Evolutionary conservation across 2,797 vertebrate species (phyloP).

Genomic region (Sebastes steindachneri): DNA sequence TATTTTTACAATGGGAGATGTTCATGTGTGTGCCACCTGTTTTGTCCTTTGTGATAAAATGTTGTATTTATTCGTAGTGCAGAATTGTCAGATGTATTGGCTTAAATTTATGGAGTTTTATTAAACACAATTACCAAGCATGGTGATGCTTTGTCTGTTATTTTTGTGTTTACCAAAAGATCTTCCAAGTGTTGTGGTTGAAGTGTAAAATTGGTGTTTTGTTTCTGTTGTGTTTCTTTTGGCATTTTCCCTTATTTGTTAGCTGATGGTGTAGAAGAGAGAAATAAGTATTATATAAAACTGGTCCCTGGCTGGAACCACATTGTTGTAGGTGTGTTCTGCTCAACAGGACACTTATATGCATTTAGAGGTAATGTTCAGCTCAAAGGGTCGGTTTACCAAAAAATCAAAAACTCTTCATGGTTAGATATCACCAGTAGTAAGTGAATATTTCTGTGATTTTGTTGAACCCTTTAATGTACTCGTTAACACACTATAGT

Average conservation of each 20-base stretch:
- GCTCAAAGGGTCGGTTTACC: neutral
- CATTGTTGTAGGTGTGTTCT: neutral
- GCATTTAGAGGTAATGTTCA: neutral
- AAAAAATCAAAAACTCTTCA: neutral
- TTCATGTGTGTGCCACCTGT: slow-evolving; percentile 53
- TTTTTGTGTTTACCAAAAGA: neutral
- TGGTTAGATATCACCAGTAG: neutral
- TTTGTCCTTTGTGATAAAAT: slow-evolving; percentile 70
- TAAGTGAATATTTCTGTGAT: neutral
- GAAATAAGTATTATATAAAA: neutral
- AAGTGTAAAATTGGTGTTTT: neutral
- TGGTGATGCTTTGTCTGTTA: neutral
- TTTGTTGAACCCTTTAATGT: neutral
- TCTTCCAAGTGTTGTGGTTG: neutral
- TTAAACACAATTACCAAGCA: slow-evolving; percentile 69
- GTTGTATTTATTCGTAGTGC: slow-evolving; percentile 81
- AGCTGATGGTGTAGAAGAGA: neutral
- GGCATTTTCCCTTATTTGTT: neutral
- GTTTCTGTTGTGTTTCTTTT: neutral
- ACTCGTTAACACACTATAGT: neutral
- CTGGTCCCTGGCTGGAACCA: neutral
- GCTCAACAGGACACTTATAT: neutral
- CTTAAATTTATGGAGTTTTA: slow-evolving; percentile 71
- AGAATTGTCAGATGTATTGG: slow-evolving; percentile 65
- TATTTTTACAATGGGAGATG: slow-evolving; percentile 78